Percentiles rank a stretch among this genome's conserved stretches.
Conservation (phyloP, 1,140 invertebrate species). For the Leptinotarsa texana region DNA sequence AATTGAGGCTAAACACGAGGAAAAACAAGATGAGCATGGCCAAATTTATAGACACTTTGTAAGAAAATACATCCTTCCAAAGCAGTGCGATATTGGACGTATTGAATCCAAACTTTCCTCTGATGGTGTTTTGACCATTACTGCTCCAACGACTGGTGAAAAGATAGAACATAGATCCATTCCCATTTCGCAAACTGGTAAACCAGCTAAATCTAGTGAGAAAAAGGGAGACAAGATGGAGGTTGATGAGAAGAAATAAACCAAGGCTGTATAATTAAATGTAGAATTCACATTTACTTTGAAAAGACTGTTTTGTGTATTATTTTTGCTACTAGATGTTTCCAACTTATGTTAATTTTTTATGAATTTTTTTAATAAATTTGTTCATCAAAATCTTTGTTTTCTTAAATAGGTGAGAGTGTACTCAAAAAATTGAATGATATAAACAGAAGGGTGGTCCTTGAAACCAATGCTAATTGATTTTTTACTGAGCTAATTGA, state of each 20-base stretch:
- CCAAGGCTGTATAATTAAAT: no score
- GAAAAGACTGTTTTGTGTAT: no score
- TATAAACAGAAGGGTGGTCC: no score
- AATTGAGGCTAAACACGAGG: conserved; percentile 72
- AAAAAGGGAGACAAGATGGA: conserved; percentile 7
- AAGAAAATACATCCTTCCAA: conserved; percentile 66
- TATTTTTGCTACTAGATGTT: no score
- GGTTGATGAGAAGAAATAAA: neutral
- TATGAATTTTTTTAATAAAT: no score
- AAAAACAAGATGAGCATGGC: conserved; percentile 67
- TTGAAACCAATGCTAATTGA: no score
- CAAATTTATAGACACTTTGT: conserved; percentile 69
- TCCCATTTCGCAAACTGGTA: conserved; percentile 58
- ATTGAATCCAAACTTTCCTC: conserved; percentile 64
- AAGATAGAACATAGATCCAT: conserved; percentile 53
- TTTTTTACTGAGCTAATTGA: no score
- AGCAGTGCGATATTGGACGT: conserved; percentile 59
- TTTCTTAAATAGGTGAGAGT: no score
- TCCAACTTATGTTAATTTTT: no score
- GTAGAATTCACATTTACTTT: no score
- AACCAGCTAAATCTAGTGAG: conserved; percentile 49
- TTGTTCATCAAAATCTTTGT: no score
- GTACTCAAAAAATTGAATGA: no score
- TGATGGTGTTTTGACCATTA: conserved; percentile 65
- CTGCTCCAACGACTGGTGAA: conserved; percentile 57